These are phyloP conservation scores for Alitta virens DNA, from an alignment of 2,888 invertebrate genomes.

Conservation along the genomic window DNA sequence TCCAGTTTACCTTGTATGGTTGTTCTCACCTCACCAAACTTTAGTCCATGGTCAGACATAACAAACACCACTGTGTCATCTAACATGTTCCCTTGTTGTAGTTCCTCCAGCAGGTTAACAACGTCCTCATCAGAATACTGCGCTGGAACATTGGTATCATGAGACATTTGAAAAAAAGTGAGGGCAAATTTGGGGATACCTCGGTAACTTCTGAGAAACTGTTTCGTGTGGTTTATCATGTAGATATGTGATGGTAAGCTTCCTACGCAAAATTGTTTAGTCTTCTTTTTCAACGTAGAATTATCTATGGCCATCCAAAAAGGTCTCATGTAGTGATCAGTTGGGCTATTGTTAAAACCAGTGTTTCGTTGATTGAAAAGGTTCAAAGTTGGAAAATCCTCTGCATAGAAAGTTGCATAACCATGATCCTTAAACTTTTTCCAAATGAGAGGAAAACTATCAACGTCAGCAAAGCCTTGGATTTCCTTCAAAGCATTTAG, in stretches of 20 bases:
- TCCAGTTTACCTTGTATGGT: slow-evolving; percentile 49
- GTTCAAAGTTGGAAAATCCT: slow-evolving; percentile 46
- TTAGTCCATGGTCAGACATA: slow-evolving; percentile 50
- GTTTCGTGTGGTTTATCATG: slow-evolving; percentile 42
- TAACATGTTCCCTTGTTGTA: slow-evolving; percentile 34
- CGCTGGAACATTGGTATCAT: slow-evolving; percentile 46
- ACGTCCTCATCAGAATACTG: slow-evolving; percentile 42
- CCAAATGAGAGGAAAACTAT: slow-evolving; percentile 46
- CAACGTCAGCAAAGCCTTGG: slow-evolving; percentile 30
- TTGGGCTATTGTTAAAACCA: slow-evolving; percentile 47
- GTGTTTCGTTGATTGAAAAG: slow-evolving; percentile 48
- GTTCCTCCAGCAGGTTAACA: slow-evolving; percentile 31
- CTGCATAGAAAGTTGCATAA: slow-evolving; percentile 49
- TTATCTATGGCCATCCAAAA: slow-evolving; percentile 40
- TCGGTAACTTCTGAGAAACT: slow-evolving; percentile 37
- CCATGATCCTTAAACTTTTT: slow-evolving; percentile 42
- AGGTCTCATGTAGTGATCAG: slow-evolving; percentile 53
- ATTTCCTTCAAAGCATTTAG: slow-evolving; percentile 16
- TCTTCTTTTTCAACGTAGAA: slow-evolving; percentile 1
- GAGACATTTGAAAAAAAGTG: slow-evolving; percentile 42
- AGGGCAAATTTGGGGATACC: slow-evolving; percentile 46
- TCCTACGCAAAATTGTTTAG: slow-evolving; percentile 36
- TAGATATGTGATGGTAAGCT: slow-evolving; percentile 40
- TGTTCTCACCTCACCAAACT: slow-evolving; percentile 39
- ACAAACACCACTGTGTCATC: slow-evolving; percentile 46